Percentiles rank a stretch among this genome's conserved stretches.
Conservation (phyloP, 2,113 vertebrate genomes). For the Eolophus roseicapilla region DNA sequence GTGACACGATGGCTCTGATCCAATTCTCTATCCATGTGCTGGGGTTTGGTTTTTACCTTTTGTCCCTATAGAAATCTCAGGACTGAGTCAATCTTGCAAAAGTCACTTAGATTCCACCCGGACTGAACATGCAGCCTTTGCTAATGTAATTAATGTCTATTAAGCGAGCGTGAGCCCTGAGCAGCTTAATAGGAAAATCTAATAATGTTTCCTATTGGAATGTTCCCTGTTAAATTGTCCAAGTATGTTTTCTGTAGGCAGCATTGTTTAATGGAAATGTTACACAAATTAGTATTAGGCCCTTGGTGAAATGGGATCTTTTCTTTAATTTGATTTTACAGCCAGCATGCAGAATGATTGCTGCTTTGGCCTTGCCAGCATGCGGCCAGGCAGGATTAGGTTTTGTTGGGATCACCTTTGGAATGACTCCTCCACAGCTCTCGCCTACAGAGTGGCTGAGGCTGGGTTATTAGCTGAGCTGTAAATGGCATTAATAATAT, state of each 20-base stretch:
- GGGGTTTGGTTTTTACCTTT: neutral
- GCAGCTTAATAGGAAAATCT: conserved; percentile 70
- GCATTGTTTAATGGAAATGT: conserved; percentile 74
- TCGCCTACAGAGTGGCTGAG: neutral
- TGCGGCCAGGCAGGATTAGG: conserved; percentile 21
- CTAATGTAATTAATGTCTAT: conserved; percentile 69
- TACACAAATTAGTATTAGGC: conserved; percentile 72
- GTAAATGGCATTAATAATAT: conserved; percentile 66
- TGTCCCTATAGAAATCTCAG: neutral
- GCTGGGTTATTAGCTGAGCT: conserved; percentile 30
- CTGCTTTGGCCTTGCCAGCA: conserved; percentile 32
- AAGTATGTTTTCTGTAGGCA: conserved; percentile 62
- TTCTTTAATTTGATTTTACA: conserved; percentile 78
- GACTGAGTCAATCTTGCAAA: conserved; percentile 18
- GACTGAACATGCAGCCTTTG: conserved; percentile 47
- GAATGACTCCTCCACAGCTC: conserved; percentile 50
- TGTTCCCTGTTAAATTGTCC: conserved; percentile 24
- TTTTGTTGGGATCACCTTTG: conserved; percentile 51
- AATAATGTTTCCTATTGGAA: conserved; percentile 68
- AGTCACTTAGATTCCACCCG: conserved; percentile 50
- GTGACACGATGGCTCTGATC: neutral
- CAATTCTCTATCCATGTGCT: neutral
- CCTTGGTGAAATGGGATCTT: conserved; percentile 70
- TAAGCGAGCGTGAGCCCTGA: neutral
- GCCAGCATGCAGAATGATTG: conserved; percentile 29